phyloP scores from a whole-genome alignment of 2,797 vertebrate genomes.

The Tokudaia tokunoshimensis region DNA sequence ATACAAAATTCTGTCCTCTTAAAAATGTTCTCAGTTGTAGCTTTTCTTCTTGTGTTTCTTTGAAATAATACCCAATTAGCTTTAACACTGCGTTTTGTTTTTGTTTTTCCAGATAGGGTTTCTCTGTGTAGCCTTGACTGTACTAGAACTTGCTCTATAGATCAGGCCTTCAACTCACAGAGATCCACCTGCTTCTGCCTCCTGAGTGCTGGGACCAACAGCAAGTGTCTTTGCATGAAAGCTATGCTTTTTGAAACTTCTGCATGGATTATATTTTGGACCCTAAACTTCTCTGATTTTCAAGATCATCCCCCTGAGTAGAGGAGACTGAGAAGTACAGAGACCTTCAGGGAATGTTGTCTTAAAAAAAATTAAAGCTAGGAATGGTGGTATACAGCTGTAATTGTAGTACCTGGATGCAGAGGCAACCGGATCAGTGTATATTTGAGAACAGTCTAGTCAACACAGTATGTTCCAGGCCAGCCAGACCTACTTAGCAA shows the following conservation, averaged over 20 bases:
- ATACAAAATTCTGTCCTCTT: background rate
- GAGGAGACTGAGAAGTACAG: background rate
- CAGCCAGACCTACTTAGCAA: background rate
- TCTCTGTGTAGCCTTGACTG: background rate
- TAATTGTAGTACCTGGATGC: background rate
- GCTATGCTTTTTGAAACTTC: background rate
- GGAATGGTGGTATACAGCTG: background rate
- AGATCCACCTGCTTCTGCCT: background rate
- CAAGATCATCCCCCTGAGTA: background rate
- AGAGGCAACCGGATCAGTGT: background rate
- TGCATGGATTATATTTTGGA: background rate
- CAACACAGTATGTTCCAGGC: background rate
- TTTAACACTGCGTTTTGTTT: background rate
- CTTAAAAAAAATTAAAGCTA: background rate
- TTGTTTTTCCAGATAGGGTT: background rate
- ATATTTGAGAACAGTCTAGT: background rate
- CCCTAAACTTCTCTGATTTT: constrained; percentile 15
- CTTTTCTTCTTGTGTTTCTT: constrained; percentile 42
- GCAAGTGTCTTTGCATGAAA: background rate
- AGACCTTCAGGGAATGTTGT: background rate
- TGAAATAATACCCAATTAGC: constrained; percentile 16
- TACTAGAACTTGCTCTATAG: background rate
- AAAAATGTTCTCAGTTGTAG: constrained; percentile 11
- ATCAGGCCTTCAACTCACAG: background rate
- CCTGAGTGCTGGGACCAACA: background rate